phyloP scores from a whole-genome alignment of 1,140 invertebrate species.

The Ruditapes philippinarum region DNA sequence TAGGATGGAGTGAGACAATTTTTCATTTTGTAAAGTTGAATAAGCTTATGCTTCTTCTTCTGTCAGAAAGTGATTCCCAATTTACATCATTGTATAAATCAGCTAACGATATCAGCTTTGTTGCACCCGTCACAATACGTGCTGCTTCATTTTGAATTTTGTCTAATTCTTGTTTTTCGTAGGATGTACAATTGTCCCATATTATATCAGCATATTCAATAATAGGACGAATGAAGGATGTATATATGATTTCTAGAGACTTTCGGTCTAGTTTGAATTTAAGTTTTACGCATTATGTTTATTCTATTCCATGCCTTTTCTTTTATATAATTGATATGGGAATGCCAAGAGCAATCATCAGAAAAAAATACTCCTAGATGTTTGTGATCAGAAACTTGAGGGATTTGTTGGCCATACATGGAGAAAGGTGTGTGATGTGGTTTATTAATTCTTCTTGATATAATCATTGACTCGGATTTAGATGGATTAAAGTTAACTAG shows the following conservation, averaged over 20 bases:
- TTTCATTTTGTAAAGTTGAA: conserved; percentile 48
- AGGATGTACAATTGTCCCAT: conserved; percentile 26
- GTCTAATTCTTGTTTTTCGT: conserved; percentile 43
- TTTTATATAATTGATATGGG: conserved; percentile 46
- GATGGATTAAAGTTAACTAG: conserved; percentile 44
- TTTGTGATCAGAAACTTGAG: conserved; percentile 21
- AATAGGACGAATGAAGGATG: conserved; percentile 44
- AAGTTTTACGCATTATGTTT: conserved; percentile 24
- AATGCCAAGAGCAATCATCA: background rate
- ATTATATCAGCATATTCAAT: conserved; percentile 63
- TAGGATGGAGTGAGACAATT: background rate
- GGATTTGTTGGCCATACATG: background rate
- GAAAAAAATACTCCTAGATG: conserved; percentile 30
- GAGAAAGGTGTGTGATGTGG: background rate
- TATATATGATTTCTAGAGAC: conserved; percentile 54
- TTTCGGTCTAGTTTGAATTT: conserved; percentile 21
- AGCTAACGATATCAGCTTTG: background rate
- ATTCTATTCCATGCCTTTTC: conserved; percentile 43
- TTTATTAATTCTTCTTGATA: background rate
- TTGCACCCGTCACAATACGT: conserved; percentile 54
- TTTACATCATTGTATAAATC: conserved; percentile 10
- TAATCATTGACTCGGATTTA: conserved; percentile 24
- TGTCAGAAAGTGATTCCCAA: conserved; percentile 18
- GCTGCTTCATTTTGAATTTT: conserved; percentile 54
- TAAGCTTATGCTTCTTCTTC: conserved; percentile 47